Evolutionary conservation across 2,888 invertebrate species (phyloP).

Genomic region (Scelioninae gen. 1): DNA sequence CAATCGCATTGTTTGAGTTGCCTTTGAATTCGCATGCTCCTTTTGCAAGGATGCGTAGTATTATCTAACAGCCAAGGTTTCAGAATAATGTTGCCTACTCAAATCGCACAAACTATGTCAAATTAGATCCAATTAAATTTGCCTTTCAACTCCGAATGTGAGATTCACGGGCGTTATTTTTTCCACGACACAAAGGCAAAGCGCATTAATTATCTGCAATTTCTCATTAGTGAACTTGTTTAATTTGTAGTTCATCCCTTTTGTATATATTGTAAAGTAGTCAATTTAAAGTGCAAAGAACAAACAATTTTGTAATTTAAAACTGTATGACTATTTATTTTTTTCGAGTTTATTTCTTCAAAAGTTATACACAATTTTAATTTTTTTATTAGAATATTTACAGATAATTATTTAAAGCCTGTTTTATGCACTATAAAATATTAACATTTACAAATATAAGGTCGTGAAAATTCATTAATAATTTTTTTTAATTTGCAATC

Average conservation of each 20-base stretch:
- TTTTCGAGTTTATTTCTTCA: no score
- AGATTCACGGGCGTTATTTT: constrained; percentile 31
- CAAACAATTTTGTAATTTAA: no score
- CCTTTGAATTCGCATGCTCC: constrained; percentile 74
- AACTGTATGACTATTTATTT: no score
- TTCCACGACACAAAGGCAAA: constrained; percentile 33
- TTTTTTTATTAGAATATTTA: no score
- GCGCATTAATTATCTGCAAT: constrained; percentile 38
- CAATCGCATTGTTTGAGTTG: constrained; percentile 77
- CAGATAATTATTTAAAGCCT: no score
- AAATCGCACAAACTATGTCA: constrained; percentile 62
- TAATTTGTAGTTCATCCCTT: background rate
- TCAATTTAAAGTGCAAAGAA: no score
- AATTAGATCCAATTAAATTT: constrained; percentile 66
- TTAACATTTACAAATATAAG: no score
- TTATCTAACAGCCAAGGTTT: constrained; percentile 69
- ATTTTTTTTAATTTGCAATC: no score
- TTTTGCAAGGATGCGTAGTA: constrained; percentile 66
- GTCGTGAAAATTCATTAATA: no score
- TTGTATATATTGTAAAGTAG: background rate
- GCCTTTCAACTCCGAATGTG: constrained; percentile 40
- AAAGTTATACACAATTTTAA: no score
- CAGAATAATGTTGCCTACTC: constrained; percentile 66
- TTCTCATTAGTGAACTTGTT: constrained; percentile 20
- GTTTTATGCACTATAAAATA: no score